Evolutionary conservation across 2,888 invertebrate species (phyloP), one percentile per base, ranked within the genome.

Genomic region (Plemyria rubiginata): DNA sequence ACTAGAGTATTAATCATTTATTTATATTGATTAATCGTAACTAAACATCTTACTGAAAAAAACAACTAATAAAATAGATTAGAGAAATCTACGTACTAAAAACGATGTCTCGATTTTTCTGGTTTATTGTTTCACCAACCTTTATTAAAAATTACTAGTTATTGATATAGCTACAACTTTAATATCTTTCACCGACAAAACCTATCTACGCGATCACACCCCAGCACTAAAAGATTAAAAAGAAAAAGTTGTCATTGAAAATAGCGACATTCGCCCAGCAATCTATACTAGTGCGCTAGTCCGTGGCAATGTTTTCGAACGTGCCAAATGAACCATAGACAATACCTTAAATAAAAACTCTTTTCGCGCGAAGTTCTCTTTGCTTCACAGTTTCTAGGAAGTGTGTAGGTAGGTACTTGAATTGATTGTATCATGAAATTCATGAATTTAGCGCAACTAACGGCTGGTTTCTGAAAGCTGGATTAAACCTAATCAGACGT

Each of bases 221-320:
- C 66, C 69, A 68, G 70, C 61, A 62, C 69, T 67, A 68, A 63
- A 57, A 68, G 68, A 70, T 71, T 70, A 67, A 67, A 73, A 69
- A 67, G 55, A 50, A 49, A 71, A 70, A 64, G 54, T 60, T 65
- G 68, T 70, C 74, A 72, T 67, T 66, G 67, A 60, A n/a, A 66
- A 67, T 70, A 56, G 60, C 62, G 63, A 68, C 62, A 66, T 62
- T 66, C 60, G 32, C 57, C 68, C 67, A 64, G 60, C 61, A 67
- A 63, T 68, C 75, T 75, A 68, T 77, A 61, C 66, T 61, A 66
- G 77, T 79, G 77, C 78, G 77, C 68, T 66, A 75, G 74, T 74
- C 70, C 81, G 72, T 73, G 69, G 59, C 76, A 70, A 71, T 82
- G 79, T 82, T 80, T 78, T 70, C 70, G 71, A 74, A 71, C 64